Conservation (phyloP, 2,888 invertebrate species). For the Netelia melanura region DNA sequence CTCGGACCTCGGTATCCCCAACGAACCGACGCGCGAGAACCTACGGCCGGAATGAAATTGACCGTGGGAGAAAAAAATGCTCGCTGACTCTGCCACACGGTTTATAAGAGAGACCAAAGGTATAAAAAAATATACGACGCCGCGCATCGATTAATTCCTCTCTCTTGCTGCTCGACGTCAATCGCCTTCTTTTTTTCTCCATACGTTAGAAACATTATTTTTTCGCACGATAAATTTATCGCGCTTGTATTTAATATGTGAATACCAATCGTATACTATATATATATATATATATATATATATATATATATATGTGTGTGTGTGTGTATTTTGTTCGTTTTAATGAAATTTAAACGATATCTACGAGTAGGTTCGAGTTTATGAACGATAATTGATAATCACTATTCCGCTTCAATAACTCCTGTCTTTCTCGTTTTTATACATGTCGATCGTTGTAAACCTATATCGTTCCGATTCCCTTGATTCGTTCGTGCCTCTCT, state of each 20-base stretch:
- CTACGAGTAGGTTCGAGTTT: not conserved
- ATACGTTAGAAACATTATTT: slow-evolving; percentile 30
- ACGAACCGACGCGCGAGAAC: slow-evolving; percentile 63
- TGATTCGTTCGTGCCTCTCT: slow-evolving; percentile 63
- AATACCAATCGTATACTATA: not conserved
- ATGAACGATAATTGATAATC: slow-evolving; percentile 34
- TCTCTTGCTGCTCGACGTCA: slow-evolving; percentile 11
- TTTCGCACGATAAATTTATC: not conserved
- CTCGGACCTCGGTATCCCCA: slow-evolving; percentile 31
- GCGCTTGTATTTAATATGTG: too few relatives aligned
- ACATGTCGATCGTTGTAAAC: slow-evolving; percentile 27
- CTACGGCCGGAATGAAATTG: slow-evolving; percentile 78
- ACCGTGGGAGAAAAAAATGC: slow-evolving; percentile 75
- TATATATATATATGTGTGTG: not conserved
- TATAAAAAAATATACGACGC: slow-evolving; percentile 40
- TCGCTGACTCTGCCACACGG: slow-evolving; percentile 75
- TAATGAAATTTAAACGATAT: slow-evolving; percentile 6
- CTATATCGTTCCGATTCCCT: slow-evolving; percentile 62
- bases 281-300: not conserved
- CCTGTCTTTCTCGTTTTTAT: slow-evolving; percentile 36
- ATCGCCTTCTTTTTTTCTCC: slow-evolving; percentile 4
- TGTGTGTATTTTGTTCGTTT: not conserved
- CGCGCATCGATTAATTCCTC: slow-evolving; percentile 57
- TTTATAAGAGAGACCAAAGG: slow-evolving; percentile 16
- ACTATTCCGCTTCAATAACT: slow-evolving; percentile 71